Base-by-base conservation (phyloP, 1,140 invertebrate species). In the Anagrus nilaparvatae region DNA sequence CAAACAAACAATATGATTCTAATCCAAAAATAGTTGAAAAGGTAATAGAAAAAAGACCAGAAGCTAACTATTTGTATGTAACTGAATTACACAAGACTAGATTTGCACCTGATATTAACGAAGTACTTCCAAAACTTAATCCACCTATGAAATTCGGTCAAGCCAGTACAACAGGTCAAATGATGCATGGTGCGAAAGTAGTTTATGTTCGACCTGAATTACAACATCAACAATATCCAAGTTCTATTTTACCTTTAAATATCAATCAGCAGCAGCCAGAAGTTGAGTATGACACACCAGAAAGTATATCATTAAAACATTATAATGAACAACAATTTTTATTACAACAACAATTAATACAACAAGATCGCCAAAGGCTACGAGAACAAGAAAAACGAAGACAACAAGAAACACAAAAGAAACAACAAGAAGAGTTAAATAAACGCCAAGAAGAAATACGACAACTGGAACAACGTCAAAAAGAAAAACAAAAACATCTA, bases 281-380 rank as follows among this genome's bases (percentile, higher is more conserved):
- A 32, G 44, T 50, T 3, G 54, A 61, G 13, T 65, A 63, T 34
- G 64, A 65, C 43, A 67, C 63, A 0, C 63, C 63, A 0, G 63
- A 66, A 42, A 66, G 61, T 24, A 51, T 68, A 18, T 65, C 63
- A 0, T 40, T 66, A 30, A 68, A 63, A 27, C 65, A 66, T 33
- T 68, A 60, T 31, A 65, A 68, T 41, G 63, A 67, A 41, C 65
- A 67, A 31, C 65, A 67, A 29, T 67, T 58, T 19, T 29, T 61
- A 24, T 32, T 66, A 0, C 63, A 66, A 38, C 63, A 63, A 18
- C 63, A 66, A 30, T 19, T 67, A 4, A 47, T 67, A 25, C 56
- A 65, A 31, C 58, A 57, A 19, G 63, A 66, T 21, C 53, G 61
- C 20, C 51, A 58, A 18, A 42, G 55, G n/a, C 33, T 66, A 13